Evolutionary conservation across 2,797 vertebrate species (phyloP), one percentile per base, ranked within the genome.

Genomic region (Margarornis squamiger): DNA sequence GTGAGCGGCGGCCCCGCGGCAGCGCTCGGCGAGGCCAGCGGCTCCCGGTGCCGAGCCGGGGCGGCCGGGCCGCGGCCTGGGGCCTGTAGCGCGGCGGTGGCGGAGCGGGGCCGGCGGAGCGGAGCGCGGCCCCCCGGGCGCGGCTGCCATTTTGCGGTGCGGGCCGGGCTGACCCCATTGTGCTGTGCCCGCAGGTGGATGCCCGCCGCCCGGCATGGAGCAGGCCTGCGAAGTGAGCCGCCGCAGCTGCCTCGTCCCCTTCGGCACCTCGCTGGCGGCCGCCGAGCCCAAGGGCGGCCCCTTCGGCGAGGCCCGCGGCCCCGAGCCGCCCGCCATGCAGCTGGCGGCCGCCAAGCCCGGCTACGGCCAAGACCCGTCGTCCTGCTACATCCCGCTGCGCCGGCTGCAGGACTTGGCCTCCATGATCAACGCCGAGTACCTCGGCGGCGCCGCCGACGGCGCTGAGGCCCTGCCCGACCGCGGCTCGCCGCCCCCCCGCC

Each of bases 361-460:
- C 91, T 94, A 97, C 94, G 98, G 98, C 88, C 98, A 98, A 92
- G 98, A 98, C 88, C 98, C 94, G 27, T 96, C 98, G 32, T 98
- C 98, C 63, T 97, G 98, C 95, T 99, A 99, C 97, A 99, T 98
- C 97, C 98, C 98, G 46, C 97, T 99, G 86, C 98, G 98, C 95
- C 98, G 97, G 97, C 98, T 99, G 94, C 98, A 99, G 97, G 98
- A 99, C 97, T 97, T 99, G 96, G 99, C 98, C 97, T 98, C 98
- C 97, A 98, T 98, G 98, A 98, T 99, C 96, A 99, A 98, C 98
- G 98, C 98, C 94, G 98, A 98, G 65, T 97, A 97, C 94, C 93
- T 98, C 92, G 97, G 97, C 94, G 98, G 98, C 79, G 97, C 97
- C 52, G 93, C 97, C 88, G 97, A 98, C 96, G 96, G 96, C 91